Conservation (phyloP, 2,797 vertebrate genomes). For the Fratercula arctica region DNA sequence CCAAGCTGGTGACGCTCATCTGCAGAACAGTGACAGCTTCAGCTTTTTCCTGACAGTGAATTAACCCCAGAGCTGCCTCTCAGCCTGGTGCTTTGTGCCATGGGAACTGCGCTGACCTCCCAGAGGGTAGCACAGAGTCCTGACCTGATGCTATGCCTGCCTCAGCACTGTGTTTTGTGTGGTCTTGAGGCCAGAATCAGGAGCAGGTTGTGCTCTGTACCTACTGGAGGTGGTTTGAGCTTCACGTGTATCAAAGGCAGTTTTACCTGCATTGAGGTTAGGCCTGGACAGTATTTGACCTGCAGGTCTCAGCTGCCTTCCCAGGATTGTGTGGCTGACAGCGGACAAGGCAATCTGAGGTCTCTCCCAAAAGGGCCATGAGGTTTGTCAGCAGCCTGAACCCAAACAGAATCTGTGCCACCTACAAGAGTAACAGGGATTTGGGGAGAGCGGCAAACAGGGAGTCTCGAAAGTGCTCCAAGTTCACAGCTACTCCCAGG, state of each 20-base stretch:
- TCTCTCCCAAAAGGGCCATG: not conserved
- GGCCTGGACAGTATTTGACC: not conserved
- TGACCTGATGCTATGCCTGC: not conserved
- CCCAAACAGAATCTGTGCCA: not conserved
- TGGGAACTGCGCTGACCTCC: not conserved
- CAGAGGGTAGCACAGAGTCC: not conserved
- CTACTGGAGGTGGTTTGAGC: not conserved
- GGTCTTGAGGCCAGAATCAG: not conserved
- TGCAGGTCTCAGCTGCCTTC: not conserved
- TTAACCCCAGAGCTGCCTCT: not conserved
- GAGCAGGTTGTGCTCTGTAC: not conserved
- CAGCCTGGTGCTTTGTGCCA: not conserved
- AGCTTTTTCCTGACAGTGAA: not conserved
- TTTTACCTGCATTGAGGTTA: not conserved
- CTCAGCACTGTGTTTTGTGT: not conserved
- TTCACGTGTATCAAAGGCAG: accelerated
- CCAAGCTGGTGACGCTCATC: not conserved
- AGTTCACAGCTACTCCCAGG: not conserved
- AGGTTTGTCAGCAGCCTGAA: not conserved
- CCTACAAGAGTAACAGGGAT: not conserved
- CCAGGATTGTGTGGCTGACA: not conserved
- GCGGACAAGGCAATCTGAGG: not conserved
- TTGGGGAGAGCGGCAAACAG: not conserved
- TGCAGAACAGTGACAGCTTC: not conserved
- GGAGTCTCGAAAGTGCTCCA: not conserved